Base-by-base conservation (phyloP, 1,140 invertebrate genomes). In the Pseudomyrmex cubaensis region DNA sequence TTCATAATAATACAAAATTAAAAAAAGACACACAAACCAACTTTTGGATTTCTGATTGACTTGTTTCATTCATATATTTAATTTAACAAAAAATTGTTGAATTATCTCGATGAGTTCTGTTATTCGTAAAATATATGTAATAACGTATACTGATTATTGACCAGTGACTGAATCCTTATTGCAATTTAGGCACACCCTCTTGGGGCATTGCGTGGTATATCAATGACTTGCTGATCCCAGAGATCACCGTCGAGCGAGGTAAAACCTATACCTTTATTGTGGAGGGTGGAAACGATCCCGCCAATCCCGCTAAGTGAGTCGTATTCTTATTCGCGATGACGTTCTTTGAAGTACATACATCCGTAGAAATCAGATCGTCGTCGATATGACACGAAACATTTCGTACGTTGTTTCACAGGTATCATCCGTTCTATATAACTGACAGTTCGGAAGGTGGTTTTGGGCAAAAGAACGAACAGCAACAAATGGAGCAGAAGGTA, bases 161-260 rank as follows among this genome's bases (percentile, higher is more conserved):
- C 54, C n/a, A n/a, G 12, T 20, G 10, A 77, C 3, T 7, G 15
- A 20, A 64, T 61, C 15, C n/a, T 35, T 77, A 48, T 64, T 85
- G 20, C 56, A 63, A 76, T 20, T 48, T 64, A 97, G 96, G 96
- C 73, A 95, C 96, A 87, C 96, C 97, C 8, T 97, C 97, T 1
- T 98, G 98, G 96, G 98, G 98, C 52, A 97, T 98, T 84, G 97
- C 97, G 10, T 99, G 98, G 98, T 99, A 98, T 94, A 97, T 99
- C 87, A 99, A 99, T 93, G 98, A 98, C 89, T 94, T 96, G 85
- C 95, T 99, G 8, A 98, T 98, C 85, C 98, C 98, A 0, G 98
- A 99, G 92, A 94, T 99, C 8, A 98, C 97, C 70, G 97, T 99
- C 56, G 97, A 98, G 92, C 94, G 98, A 78, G 98, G 98, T 46